These are phyloP conservation scores for Acleris laterana DNA, from an alignment of 2,888 invertebrate species.

Conservation along the genomic window DNA sequence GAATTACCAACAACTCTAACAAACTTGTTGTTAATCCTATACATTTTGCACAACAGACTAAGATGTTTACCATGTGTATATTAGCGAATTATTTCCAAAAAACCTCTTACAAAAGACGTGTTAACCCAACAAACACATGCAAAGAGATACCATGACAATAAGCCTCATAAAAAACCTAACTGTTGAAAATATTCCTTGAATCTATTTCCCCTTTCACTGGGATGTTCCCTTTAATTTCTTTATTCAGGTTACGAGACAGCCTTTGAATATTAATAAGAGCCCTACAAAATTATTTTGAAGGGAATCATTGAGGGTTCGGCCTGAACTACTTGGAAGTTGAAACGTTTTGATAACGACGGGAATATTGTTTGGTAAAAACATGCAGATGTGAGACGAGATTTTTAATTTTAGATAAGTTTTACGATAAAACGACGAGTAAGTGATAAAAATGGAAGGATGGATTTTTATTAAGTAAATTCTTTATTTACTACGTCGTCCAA, in stretches of 20 bases:
- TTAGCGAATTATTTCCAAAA: neutral
- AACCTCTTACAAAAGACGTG: neutral
- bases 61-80: too few species aligned
- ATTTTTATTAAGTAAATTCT: too few species aligned
- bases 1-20: too few species aligned
- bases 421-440: too few species aligned
- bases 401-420: neutral
- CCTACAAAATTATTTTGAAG: slow-evolving; percentile 26
- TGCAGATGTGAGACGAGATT: neutral
- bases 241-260: slow-evolving; percentile 18
- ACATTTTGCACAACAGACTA: too few species aligned
- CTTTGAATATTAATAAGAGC: slow-evolving; percentile 27
- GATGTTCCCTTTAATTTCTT: slow-evolving; percentile 19
- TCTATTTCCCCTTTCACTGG: slow-evolving; percentile 7
- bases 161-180: slow-evolving; percentile 1
- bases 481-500: too few species aligned
- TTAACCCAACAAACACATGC: neutral
- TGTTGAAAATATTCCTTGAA: slow-evolving; percentile 10
- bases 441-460: too few species aligned
- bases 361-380: neutral
- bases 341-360: neutral
- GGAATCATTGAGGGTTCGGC: slow-evolving; percentile 18
- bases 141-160: neutral
- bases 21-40: too few species aligned
- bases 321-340: slow-evolving; percentile 3